Evolutionary conservation across 2,888 invertebrate genomes (phyloP), one percentile per base, ranked within the genome.

Genomic region (Acanthococcus lagerstroemiae): DNA sequence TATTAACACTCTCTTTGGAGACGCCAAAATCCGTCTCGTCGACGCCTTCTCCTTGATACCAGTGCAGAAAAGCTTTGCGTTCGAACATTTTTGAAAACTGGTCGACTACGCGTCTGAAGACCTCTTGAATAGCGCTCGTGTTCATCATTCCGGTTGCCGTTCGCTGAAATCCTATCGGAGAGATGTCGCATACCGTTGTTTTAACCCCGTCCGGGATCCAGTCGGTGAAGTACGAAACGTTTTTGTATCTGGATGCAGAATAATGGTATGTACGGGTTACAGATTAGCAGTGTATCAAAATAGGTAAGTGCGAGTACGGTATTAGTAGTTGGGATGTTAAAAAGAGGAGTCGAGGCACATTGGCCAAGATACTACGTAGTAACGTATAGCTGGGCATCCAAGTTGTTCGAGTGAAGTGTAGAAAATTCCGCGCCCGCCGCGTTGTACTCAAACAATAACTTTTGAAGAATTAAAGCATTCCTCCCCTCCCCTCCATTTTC

Each of bases 11-110:
- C 27, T 25, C 44, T 65, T 65, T 45, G n/a, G 65, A 65, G 21
- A 65, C 52, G n/a, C 27, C 46, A n/a, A 73, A 89, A 76, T 88
- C 89, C 0, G 86, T 87, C 74, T 87, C 87, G 72, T 87, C 87
- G 87, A 88, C 88, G 27, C 88, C 88, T 75, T 88, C 87, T 50
- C 86, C 87, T 52, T 84, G 85, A 72, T 77, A 78, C 82, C 83
- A 83, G 73, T 83, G 83, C 60, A 83, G 80, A 73, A 83, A 83
- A 54, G 82, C 82, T 50, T 81, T 55, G 4, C 55, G 55, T 26
- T 65, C 55, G 56, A 55, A 65, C 65, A 65, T 65, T 46, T 22
- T 55, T 3, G 55, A 27, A 65, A 65, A 65, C 27, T 65, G 65
- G 26, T 24, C 27, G 19, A 55, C 65, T 6, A 65, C 46, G 21